Evolutionary conservation across 2,797 vertebrate species (phyloP).

Genomic region (Delichon dasypus): DNA sequence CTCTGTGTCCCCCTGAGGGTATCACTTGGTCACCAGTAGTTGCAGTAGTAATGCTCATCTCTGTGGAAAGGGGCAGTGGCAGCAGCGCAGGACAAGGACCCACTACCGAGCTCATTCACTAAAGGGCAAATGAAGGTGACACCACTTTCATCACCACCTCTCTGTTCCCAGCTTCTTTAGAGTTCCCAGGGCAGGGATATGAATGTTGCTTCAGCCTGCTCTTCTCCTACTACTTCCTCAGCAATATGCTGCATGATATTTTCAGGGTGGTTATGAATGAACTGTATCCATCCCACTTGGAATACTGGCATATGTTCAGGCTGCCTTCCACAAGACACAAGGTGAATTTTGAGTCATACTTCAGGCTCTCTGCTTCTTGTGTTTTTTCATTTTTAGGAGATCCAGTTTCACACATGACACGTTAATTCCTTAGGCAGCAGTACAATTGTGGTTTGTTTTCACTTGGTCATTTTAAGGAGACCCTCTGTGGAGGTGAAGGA

Average conservation of each 20-base stretch:
- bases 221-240: conserved; percentile 23
- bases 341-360: not conserved
- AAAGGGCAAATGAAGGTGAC: not conserved
- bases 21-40: not conserved
- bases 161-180: not conserved
- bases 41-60: rapidly evolving
- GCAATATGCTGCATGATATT: conserved; percentile 31
- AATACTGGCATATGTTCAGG: conserved; percentile 32
- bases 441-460: not conserved
- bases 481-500: not conserved
- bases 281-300: not conserved
- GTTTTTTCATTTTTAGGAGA: not conserved
- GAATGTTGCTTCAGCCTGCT: not conserved
- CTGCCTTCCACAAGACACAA: not conserved
- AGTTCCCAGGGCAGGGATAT: not conserved
- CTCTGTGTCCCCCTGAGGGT: not conserved
- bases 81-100: not conserved
- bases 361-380: not conserved
- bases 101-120: not conserved
- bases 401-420: not conserved
- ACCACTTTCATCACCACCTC: not conserved
- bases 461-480: not conserved
- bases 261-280: conserved; percentile 46
- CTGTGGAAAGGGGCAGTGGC: not conserved
- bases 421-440: not conserved